Evolutionary conservation across 1,140 invertebrate genomes (phyloP), one percentile per base, ranked within the genome.

Genomic region (Diuraphis noxia): DNA sequence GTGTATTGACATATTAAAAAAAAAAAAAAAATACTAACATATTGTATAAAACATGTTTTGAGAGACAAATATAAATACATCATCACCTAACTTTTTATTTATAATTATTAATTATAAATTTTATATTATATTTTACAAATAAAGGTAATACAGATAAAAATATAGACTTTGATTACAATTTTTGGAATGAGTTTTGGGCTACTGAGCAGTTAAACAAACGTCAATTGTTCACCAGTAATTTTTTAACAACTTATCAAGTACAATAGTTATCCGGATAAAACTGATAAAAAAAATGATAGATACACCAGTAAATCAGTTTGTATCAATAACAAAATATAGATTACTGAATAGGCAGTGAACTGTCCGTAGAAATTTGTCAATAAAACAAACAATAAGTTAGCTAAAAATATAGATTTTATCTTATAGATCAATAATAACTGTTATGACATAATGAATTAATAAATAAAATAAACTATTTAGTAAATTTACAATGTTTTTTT

Each of bases 71-170:
- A 91, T 30, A 38, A 89, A 77, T 17, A 77, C 34, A 43, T 13
- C 10, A 25, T 79, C 34, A 34, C 21, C 21, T 49, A 41, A 90
- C 13, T 30, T 72, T 34, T 90, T 90, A 90, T 21, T 90, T 46
- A 34, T 34, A 85, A 36, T 90, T 46, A 90, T 36, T n/a, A n/a
- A n/a, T n/a, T n/a, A n/a, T n/a, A n/a, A n/a, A 72, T 72, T 30
- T 56, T 30, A 63, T 72, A 72, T 77, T 88, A 72, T 25, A 30
- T 63, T 52, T 38, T 52, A 86, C 43, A 86, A 52, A 86, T 52
- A 86, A 87, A 38, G 49, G 21, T 25, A 56, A 88, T 91, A 63
- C 43, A 56, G 85, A 36, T 87, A 86, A 91, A 91, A 88, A 91
- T 88, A 77, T 90, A 77, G 34, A 52, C 13, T 49, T 23, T n/a